Evolutionary conservation across 2,888 invertebrate species (phyloP).

Genomic region (Malachius bipustulatus): DNA sequence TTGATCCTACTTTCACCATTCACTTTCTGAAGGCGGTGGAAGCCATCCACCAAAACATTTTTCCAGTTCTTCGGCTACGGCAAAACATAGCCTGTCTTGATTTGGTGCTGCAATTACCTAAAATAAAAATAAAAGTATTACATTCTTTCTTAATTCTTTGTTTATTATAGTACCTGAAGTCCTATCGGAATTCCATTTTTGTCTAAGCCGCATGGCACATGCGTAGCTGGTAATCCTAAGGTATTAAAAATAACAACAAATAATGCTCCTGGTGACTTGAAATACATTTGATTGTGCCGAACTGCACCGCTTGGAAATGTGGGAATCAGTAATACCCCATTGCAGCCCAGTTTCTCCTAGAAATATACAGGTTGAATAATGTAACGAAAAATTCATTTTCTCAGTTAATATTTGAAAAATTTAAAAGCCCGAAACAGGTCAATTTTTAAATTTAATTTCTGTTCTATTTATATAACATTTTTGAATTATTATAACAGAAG

Average conservation of each 20-base stretch:
- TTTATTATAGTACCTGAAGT: slow-evolving; percentile 54
- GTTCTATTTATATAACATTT: too few relatives aligned
- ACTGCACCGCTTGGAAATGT: slow-evolving; percentile 53
- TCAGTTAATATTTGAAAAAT: too few relatives aligned
- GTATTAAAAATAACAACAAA: slow-evolving; percentile 60
- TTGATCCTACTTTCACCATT: too few relatives aligned
- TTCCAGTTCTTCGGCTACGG: slow-evolving; percentile 69
- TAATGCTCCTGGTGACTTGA: slow-evolving; percentile 45
- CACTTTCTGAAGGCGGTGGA: too few relatives aligned
- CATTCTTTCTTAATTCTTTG: too few relatives aligned
- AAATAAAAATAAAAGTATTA: slow-evolving; percentile 17
- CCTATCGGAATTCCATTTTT: slow-evolving; percentile 58
- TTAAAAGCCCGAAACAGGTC: too few relatives aligned
- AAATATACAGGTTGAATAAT: slow-evolving; percentile 18
- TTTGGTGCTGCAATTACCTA: slow-evolving; percentile 61
- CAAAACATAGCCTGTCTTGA: slow-evolving; percentile 68
- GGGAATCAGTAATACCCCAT: slow-evolving; percentile 65
- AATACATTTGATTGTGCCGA: slow-evolving; percentile 49
- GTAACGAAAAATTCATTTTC: too few relatives aligned
- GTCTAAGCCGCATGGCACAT: slow-evolving; percentile 57
- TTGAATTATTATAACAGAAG: too few relatives aligned
- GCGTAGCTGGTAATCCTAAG: slow-evolving; percentile 62
- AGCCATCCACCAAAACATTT: slow-evolving; percentile 73
- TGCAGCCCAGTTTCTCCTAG: slow-evolving; percentile 49
- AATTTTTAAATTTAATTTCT: too few relatives aligned